Percentiles rank a stretch among this genome's conserved stretches.
phyloP scores from a whole-genome alignment of 2,888 invertebrate species.

The Pemphredon lugubris region DNA sequence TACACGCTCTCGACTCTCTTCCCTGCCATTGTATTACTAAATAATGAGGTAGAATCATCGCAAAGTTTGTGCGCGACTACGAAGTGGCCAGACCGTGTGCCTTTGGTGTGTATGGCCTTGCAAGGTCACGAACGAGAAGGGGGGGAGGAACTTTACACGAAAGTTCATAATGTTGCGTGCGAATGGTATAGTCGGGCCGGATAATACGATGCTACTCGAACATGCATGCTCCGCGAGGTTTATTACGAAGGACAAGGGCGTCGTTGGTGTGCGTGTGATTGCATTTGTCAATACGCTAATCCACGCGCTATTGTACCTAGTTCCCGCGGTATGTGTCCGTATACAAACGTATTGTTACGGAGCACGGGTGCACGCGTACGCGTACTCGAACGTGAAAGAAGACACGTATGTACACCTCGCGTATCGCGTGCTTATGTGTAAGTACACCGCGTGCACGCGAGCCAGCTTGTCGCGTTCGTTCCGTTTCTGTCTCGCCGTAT shows the following conservation, averaged over 20 bases:
- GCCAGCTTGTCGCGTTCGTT: conserved; percentile 42
- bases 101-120: conserved; percentile 26
- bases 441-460: conserved; percentile 32
- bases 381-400: conserved; percentile 4
- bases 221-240: conserved; percentile 26
- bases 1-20: neutral
- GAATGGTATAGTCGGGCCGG: conserved; percentile 34
- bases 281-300: conserved; percentile 56
- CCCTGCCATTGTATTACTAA: neutral
- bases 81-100: neutral
- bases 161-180: conserved; percentile 53
- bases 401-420: neutral
- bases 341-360: neutral
- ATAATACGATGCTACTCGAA: conserved; percentile 41
- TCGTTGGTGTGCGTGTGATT: conserved; percentile 22
- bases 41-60: neutral
- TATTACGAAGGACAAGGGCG: conserved; percentile 40
- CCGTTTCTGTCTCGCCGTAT: conserved; percentile 34
- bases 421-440: conserved; percentile 7
- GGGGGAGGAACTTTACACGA: conserved; percentile 38
- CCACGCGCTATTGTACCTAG: conserved; percentile 38
- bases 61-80: neutral
- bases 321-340: conserved; percentile 3
- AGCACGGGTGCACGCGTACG: neutral
- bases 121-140: conserved; percentile 52